Percentiles rank a stretch among this genome's conserved stretches.
Conservation (phyloP, 2,113 vertebrate genomes). For the Scopus umbretta region DNA sequence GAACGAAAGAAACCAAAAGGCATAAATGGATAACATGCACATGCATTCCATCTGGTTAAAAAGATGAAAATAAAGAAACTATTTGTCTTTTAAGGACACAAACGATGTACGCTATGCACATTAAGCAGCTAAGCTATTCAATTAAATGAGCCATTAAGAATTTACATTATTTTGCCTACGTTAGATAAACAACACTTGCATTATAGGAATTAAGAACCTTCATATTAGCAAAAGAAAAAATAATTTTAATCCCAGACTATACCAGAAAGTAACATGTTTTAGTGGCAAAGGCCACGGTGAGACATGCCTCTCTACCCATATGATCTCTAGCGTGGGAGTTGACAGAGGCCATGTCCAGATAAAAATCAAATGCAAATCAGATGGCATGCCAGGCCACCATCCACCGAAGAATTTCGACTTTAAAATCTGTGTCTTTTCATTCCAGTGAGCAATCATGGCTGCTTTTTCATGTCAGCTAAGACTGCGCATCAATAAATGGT, state of each 20-base stretch:
- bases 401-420: not conserved
- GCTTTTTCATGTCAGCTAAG: not conserved
- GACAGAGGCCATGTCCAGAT: not conserved
- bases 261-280: not conserved
- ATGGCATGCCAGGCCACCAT: too few species aligned
- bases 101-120: not conserved
- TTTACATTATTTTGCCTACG: not conserved
- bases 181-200: conserved; percentile 5
- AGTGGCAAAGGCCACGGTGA: not conserved
- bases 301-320: not conserved
- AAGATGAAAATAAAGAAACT: not conserved
- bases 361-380: not conserved
- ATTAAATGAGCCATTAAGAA: conserved; percentile 14
- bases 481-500: not conserved
- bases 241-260: not conserved
- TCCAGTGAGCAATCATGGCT: not conserved
- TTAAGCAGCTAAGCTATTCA: not conserved
- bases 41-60: not conserved
- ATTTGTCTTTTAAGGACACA: not conserved
- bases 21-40: not conserved
- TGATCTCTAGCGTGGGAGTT: not conserved
- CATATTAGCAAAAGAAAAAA: not conserved
- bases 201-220: not conserved
- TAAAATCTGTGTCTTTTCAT: not conserved
- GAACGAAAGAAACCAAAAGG: not conserved